Evolutionary conservation across 2,113 vertebrate species (phyloP).

Genomic region (Epinephelus fuscoguttatus): DNA sequence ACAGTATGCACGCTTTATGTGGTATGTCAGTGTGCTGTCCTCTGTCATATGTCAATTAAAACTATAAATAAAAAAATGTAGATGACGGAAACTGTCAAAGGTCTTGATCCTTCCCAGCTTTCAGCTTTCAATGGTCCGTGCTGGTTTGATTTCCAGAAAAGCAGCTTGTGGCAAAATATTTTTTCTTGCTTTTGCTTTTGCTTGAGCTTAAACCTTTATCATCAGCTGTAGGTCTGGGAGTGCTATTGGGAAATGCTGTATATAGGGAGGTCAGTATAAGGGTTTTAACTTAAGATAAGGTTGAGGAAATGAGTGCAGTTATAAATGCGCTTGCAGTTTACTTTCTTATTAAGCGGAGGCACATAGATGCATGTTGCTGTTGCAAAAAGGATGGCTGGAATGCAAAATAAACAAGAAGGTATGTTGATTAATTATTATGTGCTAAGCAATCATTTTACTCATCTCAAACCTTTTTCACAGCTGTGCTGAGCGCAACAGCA

Average conservation of each 20-base stretch:
- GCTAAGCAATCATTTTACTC: conserved; percentile 26
- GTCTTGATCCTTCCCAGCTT: too few species aligned
- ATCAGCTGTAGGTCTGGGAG: not conserved
- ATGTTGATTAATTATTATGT: conserved; percentile 42
- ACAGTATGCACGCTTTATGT: too few species aligned
- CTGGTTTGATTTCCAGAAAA: too few species aligned
- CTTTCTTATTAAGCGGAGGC: not conserved
- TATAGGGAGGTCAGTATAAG: not conserved
- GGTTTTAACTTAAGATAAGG: not conserved
- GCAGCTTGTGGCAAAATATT: too few species aligned
- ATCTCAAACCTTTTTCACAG: conserved; percentile 43
- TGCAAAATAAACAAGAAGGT: conserved; percentile 43
- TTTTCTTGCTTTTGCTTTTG: too few species aligned
- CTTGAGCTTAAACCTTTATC: not conserved
- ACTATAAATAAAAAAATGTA: too few species aligned
- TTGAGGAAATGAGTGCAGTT: not conserved
- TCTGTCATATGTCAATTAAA: too few species aligned
- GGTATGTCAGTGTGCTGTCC: too few species aligned
- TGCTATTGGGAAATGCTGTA: not conserved
- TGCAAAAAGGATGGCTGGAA: conserved; percentile 20
- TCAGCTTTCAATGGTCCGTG: too few species aligned
- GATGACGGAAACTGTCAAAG: too few species aligned
- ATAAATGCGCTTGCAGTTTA: conserved; percentile 18
- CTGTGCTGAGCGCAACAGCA: conserved; percentile 33
- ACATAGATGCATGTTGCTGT: conserved; percentile 15